A percentile compares a stretch with the other conserved stretches of the same genome.
phyloP scores from a whole-genome alignment of 2,797 vertebrate species.

The Xenentodon cancila region DNA sequence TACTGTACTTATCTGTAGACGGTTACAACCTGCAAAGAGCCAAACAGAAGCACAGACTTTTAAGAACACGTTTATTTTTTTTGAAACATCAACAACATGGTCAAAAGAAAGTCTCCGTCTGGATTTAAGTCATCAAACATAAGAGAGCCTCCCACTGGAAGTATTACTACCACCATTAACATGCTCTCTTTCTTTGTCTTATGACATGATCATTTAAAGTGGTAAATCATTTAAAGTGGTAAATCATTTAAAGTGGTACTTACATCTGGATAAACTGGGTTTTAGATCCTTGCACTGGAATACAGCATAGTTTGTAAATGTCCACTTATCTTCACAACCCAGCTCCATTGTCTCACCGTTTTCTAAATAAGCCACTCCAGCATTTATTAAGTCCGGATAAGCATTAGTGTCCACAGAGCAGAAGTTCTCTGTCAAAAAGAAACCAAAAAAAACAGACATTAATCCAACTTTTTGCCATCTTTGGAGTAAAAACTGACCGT shows the following conservation, averaged over 20 bases:
- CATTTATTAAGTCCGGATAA: accelerated
- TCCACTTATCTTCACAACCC: accelerated
- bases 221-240: not conserved
- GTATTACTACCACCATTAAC: not conserved
- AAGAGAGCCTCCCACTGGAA: not conserved
- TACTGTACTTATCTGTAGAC: accelerated
- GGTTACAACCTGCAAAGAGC: constrained; percentile 38
- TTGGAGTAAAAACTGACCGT: not conserved
- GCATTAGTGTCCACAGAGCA: constrained; percentile 7
- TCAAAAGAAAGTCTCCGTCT: too few species aligned
- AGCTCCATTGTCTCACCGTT: accelerated
- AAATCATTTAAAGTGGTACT: constrained; percentile 31
- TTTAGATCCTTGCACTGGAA: accelerated
- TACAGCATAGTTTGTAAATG: accelerated
- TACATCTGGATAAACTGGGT: accelerated
- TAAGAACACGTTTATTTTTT: too few species aligned
- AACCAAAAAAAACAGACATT: constrained; percentile 16
- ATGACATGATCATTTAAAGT: too few species aligned
- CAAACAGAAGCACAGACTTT: not conserved
- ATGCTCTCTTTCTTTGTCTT: not conserved
- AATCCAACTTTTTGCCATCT: accelerated
- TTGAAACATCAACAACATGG: too few species aligned
- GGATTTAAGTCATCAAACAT: not conserved
- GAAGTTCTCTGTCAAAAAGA: constrained; percentile 8
- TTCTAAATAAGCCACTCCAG: accelerated